Evolutionary conservation across 2,888 invertebrate genomes (phyloP).

Genomic region (Acleris holmiana): DNA sequence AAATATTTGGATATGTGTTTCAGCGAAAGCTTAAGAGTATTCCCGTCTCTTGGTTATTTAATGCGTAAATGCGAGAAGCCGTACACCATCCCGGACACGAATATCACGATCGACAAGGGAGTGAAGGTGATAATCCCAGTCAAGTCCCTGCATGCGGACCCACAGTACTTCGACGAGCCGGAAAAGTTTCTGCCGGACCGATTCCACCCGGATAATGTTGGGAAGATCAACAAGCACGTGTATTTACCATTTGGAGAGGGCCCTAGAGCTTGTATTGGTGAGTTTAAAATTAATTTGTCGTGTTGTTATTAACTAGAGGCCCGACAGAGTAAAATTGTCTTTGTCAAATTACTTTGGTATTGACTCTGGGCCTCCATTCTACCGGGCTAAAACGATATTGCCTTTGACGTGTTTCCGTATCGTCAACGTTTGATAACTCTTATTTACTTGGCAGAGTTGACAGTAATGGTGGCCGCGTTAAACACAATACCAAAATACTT

Average conservation of each 20-base stretch:
- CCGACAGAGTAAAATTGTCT: no score
- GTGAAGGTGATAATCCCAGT: conserved; percentile 51
- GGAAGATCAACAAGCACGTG: conserved; percentile 14
- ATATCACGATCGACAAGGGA: conserved; percentile 51
- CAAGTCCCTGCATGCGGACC: conserved; percentile 62
- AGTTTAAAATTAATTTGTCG: not conserved
- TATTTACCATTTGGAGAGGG: conserved; percentile 30
- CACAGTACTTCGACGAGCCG: conserved; percentile 60
- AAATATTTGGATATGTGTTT: conserved; percentile 42
- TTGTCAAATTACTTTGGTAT: no score
- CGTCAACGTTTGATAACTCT: no score
- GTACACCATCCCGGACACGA: conserved; percentile 42
- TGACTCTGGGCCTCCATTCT: no score
- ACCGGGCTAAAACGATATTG: no score
- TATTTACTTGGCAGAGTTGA: no score
- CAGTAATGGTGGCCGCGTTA: no score
- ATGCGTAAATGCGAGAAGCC: conserved; percentile 40
- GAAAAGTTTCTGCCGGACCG: conserved; percentile 62
- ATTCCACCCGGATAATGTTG: conserved; percentile 46
- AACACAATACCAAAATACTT: no score
- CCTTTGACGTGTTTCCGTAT: no score
- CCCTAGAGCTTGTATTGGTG: conserved; percentile 28
- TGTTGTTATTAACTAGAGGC: not conserved
- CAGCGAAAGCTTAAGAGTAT: conserved; percentile 43
- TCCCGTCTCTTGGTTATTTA: conserved; percentile 44